phyloP scores from a whole-genome alignment of 1,140 invertebrate species.

The Neodiprion lecontei region DNA sequence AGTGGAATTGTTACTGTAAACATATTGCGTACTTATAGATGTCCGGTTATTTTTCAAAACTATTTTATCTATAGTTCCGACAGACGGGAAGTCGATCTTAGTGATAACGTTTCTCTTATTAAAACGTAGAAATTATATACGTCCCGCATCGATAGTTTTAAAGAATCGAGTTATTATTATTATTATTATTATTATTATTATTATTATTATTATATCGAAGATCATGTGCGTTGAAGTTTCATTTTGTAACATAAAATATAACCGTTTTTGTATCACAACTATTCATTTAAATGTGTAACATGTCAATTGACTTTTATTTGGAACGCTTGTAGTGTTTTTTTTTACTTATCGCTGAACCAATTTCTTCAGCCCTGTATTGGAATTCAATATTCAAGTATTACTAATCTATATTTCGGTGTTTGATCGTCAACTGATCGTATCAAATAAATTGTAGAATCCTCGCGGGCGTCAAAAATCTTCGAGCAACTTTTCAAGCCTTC shows the following conservation, averaged over 20 bases:
- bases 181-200: background rate
- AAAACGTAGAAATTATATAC: too few relatives aligned
- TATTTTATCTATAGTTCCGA: background rate
- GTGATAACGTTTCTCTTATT: too few relatives aligned
- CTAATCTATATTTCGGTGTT: too few relatives aligned
- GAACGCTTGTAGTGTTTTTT: background rate
- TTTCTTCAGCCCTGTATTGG: background rate
- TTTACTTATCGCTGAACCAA: background rate
- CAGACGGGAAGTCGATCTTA: too few relatives aligned
- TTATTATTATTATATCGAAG: background rate
- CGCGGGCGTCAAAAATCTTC: too few relatives aligned
- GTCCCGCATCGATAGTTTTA: too few relatives aligned
- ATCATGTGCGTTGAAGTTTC: constrained; percentile 38
- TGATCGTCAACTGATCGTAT: too few relatives aligned
- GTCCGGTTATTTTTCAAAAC: constrained; percentile 3
- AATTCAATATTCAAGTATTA: too few relatives aligned
- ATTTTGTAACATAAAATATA: constrained; percentile 55
- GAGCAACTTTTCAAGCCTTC: too few relatives aligned
- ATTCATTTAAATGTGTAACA: background rate
- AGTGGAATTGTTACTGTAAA: background rate
- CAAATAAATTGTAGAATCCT: too few relatives aligned
- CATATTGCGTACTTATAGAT: background rate
- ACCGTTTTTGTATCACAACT: constrained; percentile 45
- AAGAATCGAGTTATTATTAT: background rate
- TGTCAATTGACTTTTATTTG: background rate